These are phyloP conservation scores for Aldrovandia affinis DNA, from an alignment of 2,797 vertebrate genomes.

Conservation along the genomic window DNA sequence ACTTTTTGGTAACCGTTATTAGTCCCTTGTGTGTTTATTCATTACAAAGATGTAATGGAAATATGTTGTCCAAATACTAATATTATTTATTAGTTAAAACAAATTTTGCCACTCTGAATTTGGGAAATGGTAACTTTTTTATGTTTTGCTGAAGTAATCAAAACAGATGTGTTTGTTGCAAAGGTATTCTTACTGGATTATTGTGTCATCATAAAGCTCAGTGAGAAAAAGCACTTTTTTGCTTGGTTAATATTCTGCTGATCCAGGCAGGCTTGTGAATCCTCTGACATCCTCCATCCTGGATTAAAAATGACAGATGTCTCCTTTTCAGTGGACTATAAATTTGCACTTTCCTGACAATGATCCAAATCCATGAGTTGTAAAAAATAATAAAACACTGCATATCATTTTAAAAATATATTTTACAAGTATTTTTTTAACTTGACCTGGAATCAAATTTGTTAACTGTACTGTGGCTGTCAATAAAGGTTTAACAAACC, in stretches of 20 bases:
- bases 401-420: not conserved
- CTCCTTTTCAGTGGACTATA: slow-evolving; percentile 9
- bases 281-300: slow-evolving; percentile 1
- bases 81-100: not conserved
- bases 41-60: too few species aligned
- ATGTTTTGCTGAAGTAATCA: not conserved
- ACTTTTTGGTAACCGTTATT: not conserved
- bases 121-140: not conserved
- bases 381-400: not conserved
- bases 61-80: not conserved
- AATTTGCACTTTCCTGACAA: not conserved
- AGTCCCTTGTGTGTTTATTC: not conserved
- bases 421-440: not conserved
- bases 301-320: slow-evolving; percentile 32
- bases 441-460: not conserved
- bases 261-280: not conserved
- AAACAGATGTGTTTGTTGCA: not conserved
- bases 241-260: slow-evolving; percentile 17
- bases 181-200: not conserved
- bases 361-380: not conserved
- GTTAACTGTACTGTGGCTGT: not conserved
- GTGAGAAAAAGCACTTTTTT: slow-evolving; percentile 1
- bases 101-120: not conserved
- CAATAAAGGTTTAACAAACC: not conserved
- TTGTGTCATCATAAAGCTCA: not conserved